These are phyloP conservation scores for Riparia riparia DNA, from an alignment of 2,113 vertebrate species.

Conservation along the genomic window DNA sequence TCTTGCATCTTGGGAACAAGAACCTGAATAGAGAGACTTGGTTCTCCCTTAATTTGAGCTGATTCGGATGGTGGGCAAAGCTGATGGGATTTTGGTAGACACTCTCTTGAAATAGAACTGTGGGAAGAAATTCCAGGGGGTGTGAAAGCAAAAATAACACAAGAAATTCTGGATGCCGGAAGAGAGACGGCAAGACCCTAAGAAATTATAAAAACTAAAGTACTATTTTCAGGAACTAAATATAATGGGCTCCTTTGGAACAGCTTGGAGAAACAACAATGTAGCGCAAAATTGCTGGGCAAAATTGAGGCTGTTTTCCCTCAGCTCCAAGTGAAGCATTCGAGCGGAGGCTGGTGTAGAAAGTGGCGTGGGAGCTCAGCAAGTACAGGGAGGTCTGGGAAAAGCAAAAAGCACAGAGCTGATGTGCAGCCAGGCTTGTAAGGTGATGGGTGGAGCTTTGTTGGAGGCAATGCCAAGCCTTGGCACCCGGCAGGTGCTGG, in stretches of 20 bases:
- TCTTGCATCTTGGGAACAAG: background rate
- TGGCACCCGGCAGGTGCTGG: background rate
- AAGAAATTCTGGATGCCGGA: background rate
- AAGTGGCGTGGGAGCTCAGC: background rate
- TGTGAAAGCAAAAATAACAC: background rate
- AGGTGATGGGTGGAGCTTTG: background rate
- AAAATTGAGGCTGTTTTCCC: background rate
- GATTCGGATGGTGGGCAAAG: background rate
- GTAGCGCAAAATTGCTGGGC: background rate
- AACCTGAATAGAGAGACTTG: background rate
- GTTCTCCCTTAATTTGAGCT: slow-evolving; percentile 25
- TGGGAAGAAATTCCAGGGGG: slow-evolving; percentile 17
- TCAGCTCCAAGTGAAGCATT: background rate
- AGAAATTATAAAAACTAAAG: background rate
- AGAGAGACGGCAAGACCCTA: background rate
- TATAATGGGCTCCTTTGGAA: background rate
- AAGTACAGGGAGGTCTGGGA: background rate
- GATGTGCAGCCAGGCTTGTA: background rate
- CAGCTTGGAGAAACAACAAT: background rate
- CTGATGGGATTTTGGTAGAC: slow-evolving; percentile 38
- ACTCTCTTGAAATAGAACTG: slow-evolving; percentile 23
- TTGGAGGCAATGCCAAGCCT: background rate
- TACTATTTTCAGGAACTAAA: background rate
- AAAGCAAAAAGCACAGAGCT: background rate
- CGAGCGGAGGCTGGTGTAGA: background rate